phyloP scores from a whole-genome alignment of 2,113 vertebrate genomes.

The Brevimyrus niger region DNA sequence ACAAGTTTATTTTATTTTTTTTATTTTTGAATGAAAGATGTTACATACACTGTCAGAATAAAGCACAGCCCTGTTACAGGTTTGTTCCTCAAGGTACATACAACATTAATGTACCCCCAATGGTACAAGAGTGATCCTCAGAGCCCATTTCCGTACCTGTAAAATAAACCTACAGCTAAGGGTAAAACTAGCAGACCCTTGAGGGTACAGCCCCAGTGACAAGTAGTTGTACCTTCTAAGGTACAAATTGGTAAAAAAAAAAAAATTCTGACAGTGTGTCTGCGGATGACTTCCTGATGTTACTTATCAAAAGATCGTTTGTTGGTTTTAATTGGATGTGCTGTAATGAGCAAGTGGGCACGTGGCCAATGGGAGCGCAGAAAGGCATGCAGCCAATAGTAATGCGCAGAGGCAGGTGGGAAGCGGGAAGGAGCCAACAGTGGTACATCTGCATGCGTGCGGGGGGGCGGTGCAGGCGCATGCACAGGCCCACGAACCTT shows the following conservation, averaged over 20 bases:
- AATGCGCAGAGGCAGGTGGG: conserved; percentile 22
- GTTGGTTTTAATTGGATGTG: neutral
- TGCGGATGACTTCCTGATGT: neutral
- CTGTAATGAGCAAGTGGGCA: neutral
- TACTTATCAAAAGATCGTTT: neutral
- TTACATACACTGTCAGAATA: neutral
- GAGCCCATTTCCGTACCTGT: neutral
- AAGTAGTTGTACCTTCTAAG: neutral
- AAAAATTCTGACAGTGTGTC: neutral
- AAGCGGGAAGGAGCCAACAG: conserved; percentile 13
- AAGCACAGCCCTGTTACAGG: neutral
- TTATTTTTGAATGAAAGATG: neutral
- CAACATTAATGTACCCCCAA: neutral
- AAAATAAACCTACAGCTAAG: neutral
- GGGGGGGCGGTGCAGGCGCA: conserved; percentile 7
- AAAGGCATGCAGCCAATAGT: neutral
- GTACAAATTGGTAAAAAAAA: neutral
- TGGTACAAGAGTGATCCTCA: neutral
- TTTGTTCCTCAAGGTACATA: neutral
- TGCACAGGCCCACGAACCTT: conserved; percentile 81
- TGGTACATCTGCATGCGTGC: neutral
- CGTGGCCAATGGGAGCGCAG: conserved; percentile 1
- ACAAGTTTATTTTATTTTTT: neutral
- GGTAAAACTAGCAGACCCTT: neutral
- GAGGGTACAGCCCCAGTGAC: neutral